Evolutionary conservation across 2,113 vertebrate species (phyloP).

Genomic region (Terrapene triunguis): DNA sequence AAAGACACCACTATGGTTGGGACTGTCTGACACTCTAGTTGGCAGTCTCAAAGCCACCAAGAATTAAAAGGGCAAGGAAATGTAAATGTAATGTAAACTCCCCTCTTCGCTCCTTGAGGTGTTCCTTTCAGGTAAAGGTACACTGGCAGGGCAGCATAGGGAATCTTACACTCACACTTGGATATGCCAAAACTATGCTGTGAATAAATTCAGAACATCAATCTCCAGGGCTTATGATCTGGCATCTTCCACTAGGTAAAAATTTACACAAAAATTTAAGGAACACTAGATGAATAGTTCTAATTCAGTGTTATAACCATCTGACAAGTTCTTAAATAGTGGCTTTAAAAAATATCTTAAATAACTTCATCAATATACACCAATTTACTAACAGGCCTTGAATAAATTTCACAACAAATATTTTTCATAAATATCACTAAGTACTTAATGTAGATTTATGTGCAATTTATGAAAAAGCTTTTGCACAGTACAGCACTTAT

Average conservation of each 20-base stretch:
- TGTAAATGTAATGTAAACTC: not conserved
- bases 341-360: not conserved
- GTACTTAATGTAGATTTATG: not conserved
- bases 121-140: not conserved
- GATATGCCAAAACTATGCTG: not conserved
- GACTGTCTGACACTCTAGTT: not conserved
- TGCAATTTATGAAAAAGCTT: not conserved
- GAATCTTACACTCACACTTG: not conserved
- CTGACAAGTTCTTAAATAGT: not conserved
- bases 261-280: not conserved
- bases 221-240: not conserved
- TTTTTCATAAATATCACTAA: not conserved
- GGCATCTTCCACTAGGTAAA: not conserved
- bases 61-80: not conserved
- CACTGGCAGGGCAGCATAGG: not conserved
- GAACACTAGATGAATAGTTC: not conserved
- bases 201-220: not conserved
- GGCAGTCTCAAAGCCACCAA: not conserved
- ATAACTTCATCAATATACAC: not conserved
- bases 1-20: not conserved
- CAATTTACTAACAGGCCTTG: not conserved
- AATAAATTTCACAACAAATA: not conserved
- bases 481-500: not conserved
- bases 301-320: not conserved
- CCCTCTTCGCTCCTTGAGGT: not conserved